phyloP scores from a whole-genome alignment of 2,113 vertebrate species.

The Bos indicus region DNA sequence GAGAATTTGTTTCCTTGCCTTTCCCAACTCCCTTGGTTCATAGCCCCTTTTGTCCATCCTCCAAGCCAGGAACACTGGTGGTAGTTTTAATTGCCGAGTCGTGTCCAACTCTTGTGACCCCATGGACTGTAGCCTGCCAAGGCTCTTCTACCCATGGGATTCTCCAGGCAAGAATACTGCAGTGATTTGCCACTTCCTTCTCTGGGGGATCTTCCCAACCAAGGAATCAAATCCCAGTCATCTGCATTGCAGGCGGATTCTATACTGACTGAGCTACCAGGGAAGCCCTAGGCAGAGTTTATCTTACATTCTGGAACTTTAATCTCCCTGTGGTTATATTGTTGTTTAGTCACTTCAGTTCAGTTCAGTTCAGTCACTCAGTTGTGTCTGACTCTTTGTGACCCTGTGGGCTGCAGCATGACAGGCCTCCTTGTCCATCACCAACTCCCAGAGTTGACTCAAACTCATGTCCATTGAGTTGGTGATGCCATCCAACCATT shows the following conservation, averaged over 20 bases:
- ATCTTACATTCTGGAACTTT: background rate
- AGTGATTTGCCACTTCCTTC: background rate
- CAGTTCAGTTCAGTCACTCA: background rate
- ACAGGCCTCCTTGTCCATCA: background rate
- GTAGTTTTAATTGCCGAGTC: background rate
- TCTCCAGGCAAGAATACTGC: background rate
- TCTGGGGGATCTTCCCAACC: background rate
- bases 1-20: background rate
- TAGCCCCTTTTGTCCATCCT: background rate
- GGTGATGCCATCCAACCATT: background rate
- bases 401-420: background rate
- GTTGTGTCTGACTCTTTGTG: background rate
- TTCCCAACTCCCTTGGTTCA: background rate
- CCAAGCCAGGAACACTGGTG: background rate
- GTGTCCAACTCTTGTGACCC: accelerated
- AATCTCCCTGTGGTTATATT: background rate
- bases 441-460: background rate
- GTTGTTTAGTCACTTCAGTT: background rate
- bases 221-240: background rate
- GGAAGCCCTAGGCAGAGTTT: background rate
- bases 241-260: background rate
- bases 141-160: background rate
- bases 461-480: background rate
- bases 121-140: background rate
- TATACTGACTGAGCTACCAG: background rate